These are phyloP conservation scores for Microcebus ravelobensis DNA, from an alignment of 2,113 vertebrate species.

Conservation along the genomic window DNA sequence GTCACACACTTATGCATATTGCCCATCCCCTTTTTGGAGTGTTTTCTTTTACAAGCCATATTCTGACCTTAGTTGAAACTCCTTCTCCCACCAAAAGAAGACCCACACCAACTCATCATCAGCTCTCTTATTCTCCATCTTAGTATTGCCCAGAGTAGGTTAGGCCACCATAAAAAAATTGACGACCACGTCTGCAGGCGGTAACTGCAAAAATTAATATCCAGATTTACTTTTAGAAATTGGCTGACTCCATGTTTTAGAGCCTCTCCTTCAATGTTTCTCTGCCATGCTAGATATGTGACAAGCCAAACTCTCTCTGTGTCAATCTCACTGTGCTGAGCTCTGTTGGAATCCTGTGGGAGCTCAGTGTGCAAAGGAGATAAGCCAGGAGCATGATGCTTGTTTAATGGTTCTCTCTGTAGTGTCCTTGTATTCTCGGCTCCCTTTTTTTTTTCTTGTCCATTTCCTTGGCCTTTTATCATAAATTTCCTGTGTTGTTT, in stretches of 20 bases:
- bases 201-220: conserved; percentile 20
- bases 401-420: conserved; percentile 27
- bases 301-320: neutral
- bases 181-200: neutral
- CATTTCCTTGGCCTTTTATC: conserved; percentile 65
- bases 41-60: neutral
- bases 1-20: neutral
- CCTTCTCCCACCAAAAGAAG: neutral
- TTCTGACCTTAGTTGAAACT: neutral
- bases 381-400: conserved; percentile 52
- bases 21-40: neutral
- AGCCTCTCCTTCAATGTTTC: conserved; percentile 25
- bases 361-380: conserved; percentile 59
- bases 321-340: neutral
- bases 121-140: neutral
- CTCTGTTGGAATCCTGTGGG: conserved; percentile 63
- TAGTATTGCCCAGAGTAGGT: neutral
- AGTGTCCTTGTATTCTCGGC: conserved; percentile 31
- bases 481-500: conserved; percentile 63
- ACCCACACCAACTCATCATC: neutral
- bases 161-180: neutral
- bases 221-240: neutral
- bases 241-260: neutral
- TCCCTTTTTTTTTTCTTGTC: conserved; percentile 36
- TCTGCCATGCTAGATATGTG: neutral